Conservation (phyloP, 2,888 invertebrate species). For the Rhamnusium bicolor region DNA sequence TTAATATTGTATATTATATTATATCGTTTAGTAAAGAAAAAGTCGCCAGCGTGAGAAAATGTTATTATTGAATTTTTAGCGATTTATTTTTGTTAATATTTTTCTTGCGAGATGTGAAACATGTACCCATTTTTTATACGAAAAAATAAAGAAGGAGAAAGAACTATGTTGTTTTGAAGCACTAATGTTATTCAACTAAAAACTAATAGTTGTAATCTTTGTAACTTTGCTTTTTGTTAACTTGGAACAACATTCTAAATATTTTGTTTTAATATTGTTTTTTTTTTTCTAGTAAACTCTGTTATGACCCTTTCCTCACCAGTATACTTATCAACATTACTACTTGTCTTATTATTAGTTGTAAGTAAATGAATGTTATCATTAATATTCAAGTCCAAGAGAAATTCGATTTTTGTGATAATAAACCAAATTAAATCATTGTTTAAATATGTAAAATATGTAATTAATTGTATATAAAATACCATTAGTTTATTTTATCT, state of each 20-base stretch:
- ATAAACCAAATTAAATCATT: constrained; percentile 46
- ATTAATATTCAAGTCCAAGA: background rate
- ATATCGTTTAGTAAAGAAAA: no score
- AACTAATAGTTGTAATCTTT: background rate
- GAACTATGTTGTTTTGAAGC: no score
- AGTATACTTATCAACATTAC: constrained; percentile 22
- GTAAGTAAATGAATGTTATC: constrained; percentile 15
- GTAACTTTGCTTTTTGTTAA: background rate
- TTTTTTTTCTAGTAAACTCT: constrained; percentile 45
- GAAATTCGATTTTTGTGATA: constrained; percentile 49
- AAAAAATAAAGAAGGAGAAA: no score
- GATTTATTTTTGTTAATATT: no score
- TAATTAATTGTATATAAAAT: constrained; percentile 49
- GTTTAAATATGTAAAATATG: constrained; percentile 44
- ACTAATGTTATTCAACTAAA: background rate
- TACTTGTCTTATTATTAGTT: constrained; percentile 21
- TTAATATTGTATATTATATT: no score
- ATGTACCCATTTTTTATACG: no score
- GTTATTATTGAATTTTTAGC: no score
- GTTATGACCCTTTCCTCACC: constrained; percentile 33
- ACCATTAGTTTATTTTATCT: constrained; percentile 16
- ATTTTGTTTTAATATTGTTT: background rate
- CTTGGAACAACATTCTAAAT: background rate
- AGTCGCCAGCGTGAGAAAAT: no score
- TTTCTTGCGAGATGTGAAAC: no score